Evolutionary conservation across 2,113 vertebrate species (phyloP).

Genomic region (Brienomyrus longianalis): DNA sequence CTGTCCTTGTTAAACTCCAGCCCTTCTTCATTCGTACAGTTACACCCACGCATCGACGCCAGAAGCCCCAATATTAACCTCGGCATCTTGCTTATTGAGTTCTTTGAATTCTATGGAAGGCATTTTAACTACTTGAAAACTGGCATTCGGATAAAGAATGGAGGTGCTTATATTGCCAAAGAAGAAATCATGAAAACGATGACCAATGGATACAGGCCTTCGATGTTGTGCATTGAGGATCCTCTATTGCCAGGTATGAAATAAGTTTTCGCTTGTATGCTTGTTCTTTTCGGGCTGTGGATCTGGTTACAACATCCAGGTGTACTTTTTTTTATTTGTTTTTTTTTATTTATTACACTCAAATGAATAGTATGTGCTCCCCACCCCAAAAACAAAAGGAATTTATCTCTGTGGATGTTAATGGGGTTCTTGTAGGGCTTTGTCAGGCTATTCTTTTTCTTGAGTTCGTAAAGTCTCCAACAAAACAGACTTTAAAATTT

Average conservation of each 20-base stretch:
- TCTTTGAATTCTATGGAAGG: conserved; percentile 79
- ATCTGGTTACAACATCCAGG: background rate
- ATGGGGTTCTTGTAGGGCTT: background rate
- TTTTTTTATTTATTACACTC: background rate
- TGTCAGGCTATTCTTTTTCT: background rate
- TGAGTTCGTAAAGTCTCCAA: background rate
- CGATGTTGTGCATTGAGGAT: conserved; percentile 76
- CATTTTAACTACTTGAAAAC: conserved; percentile 83
- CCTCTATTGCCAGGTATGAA: conserved; percentile 70
- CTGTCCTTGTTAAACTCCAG: background rate
- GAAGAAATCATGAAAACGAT: conserved; percentile 77
- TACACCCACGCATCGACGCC: conserved; percentile 75
- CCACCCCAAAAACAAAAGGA: background rate
- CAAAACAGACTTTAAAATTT: background rate
- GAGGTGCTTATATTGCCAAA: conserved; percentile 76
- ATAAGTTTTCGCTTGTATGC: background rate
- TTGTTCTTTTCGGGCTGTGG: background rate
- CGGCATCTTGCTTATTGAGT: conserved; percentile 79
- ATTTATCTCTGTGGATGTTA: background rate
- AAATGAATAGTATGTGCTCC: background rate
- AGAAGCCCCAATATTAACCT: conserved; percentile 71
- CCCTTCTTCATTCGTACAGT: conserved; percentile 44
- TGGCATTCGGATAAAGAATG: conserved; percentile 78
- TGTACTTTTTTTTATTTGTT: background rate
- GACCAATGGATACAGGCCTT: conserved; percentile 76